Conservation (phyloP, 2,113 vertebrate genomes). For the Asarcornis scutulata region DNA sequence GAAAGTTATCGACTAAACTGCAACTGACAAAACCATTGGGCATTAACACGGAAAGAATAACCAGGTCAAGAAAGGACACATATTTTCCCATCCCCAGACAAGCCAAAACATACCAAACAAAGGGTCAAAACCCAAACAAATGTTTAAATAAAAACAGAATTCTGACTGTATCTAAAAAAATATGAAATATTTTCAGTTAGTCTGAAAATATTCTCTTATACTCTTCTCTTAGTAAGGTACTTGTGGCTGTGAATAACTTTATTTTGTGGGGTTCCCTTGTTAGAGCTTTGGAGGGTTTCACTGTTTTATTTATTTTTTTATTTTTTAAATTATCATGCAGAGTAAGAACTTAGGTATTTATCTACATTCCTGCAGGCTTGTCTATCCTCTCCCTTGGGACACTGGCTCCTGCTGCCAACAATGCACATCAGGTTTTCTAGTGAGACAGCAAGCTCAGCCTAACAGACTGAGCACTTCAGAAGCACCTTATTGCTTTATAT, state of each 20-base stretch:
- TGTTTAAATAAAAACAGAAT: neutral
- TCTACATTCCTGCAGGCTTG: constrained; percentile 52
- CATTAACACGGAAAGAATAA: neutral
- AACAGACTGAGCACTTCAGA: neutral
- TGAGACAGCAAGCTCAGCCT: neutral
- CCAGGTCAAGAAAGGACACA: neutral
- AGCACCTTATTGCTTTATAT: neutral
- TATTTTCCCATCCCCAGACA: neutral
- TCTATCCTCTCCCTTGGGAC: constrained; percentile 4
- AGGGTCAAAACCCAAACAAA: neutral
- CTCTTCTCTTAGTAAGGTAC: neutral
- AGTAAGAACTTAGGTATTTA: constrained; percentile 18
- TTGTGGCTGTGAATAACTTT: neutral
- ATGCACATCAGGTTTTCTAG: neutral
- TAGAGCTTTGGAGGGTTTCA: constrained; percentile 21
- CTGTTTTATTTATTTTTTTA: neutral
- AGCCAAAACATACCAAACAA: neutral
- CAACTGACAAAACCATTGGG: neutral
- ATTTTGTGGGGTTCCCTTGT: neutral
- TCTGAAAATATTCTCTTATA: too few relatives aligned
- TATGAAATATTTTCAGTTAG: neutral
- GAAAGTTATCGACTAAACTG: neutral
- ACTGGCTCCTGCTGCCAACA: neutral
- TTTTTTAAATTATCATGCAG: neutral
- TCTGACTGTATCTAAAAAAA: neutral